phyloP scores from a whole-genome alignment of 2,888 invertebrate genomes.

The Kryphioiulus occultus region DNA sequence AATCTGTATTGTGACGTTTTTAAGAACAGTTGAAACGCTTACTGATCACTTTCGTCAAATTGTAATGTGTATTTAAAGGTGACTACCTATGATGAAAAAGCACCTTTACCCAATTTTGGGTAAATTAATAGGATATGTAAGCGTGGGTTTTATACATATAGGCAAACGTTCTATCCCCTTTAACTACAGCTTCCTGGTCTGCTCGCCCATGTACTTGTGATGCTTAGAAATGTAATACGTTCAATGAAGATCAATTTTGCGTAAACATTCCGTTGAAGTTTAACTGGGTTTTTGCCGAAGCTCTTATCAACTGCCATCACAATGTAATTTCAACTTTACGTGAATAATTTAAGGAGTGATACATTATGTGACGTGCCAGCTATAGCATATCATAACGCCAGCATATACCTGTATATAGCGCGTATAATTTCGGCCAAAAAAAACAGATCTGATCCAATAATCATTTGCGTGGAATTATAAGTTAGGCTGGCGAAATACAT shows the following conservation, averaged over 20 bases:
- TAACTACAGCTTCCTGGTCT: no score
- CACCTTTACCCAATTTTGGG: no score
- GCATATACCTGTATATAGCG: no score
- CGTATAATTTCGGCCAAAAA: neutral
- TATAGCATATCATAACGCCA: neutral
- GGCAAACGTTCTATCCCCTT: no score
- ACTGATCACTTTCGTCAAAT: no score
- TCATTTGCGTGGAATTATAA: conserved; percentile 25
- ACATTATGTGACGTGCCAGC: conserved; percentile 9
- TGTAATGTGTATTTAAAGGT: no score
- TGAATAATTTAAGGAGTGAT: conserved; percentile 21
- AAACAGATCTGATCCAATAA: neutral
- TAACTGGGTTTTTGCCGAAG: neutral
- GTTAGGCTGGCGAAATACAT: neutral
- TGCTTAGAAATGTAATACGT: neutral
- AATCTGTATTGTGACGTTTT: no score
- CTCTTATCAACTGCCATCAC: conserved; percentile 18
- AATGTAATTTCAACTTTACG: neutral
- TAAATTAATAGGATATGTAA: no score
- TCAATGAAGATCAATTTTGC: neutral
- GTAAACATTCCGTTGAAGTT: neutral
- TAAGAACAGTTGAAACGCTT: no score
- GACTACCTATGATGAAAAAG: no score
- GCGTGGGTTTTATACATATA: neutral
- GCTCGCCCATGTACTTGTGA: neutral